phyloP scores from a whole-genome alignment of 2,888 invertebrate species.

The Cerceris rybyensis region DNA sequence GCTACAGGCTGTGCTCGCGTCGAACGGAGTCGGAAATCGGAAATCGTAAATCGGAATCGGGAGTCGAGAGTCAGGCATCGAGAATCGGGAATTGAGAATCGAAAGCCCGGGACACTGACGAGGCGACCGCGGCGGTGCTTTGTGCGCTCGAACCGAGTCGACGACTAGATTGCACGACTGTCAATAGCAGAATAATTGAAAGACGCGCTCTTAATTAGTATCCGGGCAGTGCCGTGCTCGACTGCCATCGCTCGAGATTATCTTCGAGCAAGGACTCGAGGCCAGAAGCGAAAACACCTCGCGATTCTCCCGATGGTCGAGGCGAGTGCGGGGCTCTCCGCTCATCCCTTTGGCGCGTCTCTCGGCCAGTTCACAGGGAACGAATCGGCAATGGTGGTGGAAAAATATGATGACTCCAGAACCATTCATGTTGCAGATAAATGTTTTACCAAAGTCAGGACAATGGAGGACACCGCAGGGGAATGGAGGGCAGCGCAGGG shows the following conservation, averaged over 20 bases:
- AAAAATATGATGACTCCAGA: too few relatives aligned
- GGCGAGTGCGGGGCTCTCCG: too few relatives aligned
- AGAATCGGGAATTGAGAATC: background rate
- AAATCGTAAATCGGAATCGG: background rate
- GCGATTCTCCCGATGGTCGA: too few relatives aligned
- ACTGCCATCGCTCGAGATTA: constrained; percentile 48
- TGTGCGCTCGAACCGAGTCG: constrained; percentile 37
- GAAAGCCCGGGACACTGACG: constrained; percentile 24
- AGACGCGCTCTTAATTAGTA: constrained; percentile 71
- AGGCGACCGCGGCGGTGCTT: constrained; percentile 15
- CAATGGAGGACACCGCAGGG: too few relatives aligned
- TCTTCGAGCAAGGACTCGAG: constrained; percentile 27
- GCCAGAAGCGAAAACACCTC: background rate
- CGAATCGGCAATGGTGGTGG: too few relatives aligned
- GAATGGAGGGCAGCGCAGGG: too few relatives aligned
- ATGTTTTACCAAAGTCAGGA: too few relatives aligned
- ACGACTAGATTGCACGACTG: constrained; percentile 61
- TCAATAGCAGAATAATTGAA: constrained; percentile 74
- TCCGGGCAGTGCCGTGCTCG: constrained; percentile 35
- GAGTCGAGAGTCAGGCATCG: background rate
- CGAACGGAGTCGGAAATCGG: background rate
- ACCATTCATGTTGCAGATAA: too few relatives aligned
- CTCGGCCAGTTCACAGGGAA: too few relatives aligned
- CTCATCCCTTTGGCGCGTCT: too few relatives aligned
- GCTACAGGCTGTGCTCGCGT: too few relatives aligned